phyloP scores from a whole-genome alignment of 2,888 invertebrate species.

The Penaeus monodon region DNA sequence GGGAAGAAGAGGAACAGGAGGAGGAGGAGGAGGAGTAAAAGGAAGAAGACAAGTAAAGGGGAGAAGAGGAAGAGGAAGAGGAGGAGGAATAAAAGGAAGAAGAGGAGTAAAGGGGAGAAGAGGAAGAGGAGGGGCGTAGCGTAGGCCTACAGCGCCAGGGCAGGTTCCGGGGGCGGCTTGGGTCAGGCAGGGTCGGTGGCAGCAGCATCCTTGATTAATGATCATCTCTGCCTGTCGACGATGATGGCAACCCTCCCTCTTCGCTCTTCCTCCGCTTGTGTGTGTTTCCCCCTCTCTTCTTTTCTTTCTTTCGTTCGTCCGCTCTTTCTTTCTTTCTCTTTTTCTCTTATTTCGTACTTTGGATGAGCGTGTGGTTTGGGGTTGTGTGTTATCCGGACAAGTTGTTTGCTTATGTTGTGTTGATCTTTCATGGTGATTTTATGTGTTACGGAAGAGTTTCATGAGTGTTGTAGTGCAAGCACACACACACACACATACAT shows the following conservation, averaged over 20 bases:
- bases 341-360: not conserved
- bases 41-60: too few relatives aligned
- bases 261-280: not conserved
- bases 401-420: too few relatives aligned
- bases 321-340: not conserved
- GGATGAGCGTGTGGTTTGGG: too few relatives aligned
- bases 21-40: too few relatives aligned
- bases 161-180: not conserved
- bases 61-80: too few relatives aligned
- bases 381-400: too few relatives aligned
- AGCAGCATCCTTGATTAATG: conserved; percentile 10
- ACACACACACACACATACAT: conserved; percentile 7
- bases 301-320: not conserved
- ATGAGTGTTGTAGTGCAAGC: too few relatives aligned
- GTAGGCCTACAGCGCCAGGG: not conserved
- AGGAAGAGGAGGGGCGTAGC: not conserved
- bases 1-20: too few relatives aligned
- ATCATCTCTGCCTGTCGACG: conserved; percentile 19
- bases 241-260: conserved; percentile 24
- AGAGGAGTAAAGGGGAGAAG: not conserved
- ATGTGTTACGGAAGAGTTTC: too few relatives aligned
- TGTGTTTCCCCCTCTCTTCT: conserved; percentile 8
- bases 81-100: too few relatives aligned
- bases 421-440: too few relatives aligned
- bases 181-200: conserved; percentile 15